Conservation (phyloP, 2,888 invertebrate species). For the Zaprionus lineosus region DNA sequence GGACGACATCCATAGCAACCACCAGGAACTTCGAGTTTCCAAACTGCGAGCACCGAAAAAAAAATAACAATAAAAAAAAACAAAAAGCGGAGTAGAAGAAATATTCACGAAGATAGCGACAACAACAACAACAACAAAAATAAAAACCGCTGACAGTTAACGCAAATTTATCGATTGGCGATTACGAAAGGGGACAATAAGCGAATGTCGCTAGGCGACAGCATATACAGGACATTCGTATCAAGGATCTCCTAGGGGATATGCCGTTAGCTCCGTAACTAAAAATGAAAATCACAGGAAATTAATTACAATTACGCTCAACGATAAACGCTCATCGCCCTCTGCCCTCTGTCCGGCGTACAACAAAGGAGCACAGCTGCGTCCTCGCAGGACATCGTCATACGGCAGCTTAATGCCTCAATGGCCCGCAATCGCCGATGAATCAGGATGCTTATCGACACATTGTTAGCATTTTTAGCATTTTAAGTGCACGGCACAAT, state of each 20-base stretch:
- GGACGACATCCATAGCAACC: conserved; percentile 29
- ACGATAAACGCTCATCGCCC: conserved; percentile 52
- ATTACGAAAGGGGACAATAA: conserved; percentile 55
- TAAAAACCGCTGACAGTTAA: conserved; percentile 70
- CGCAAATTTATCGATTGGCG: conserved; percentile 78
- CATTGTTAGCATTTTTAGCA: conserved; percentile 60
- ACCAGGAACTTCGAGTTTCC: conserved; percentile 29
- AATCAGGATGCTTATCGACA: conserved; percentile 45
- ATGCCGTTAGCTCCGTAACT: conserved; percentile 36
- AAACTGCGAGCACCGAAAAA: conserved; percentile 6
- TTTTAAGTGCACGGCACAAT: conserved; percentile 61
- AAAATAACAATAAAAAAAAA: conserved; percentile 30
- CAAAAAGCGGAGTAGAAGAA: conserved; percentile 21
- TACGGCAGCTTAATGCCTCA: conserved; percentile 52
- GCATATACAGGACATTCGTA: conserved; percentile 5
- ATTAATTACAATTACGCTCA: conserved; percentile 78
- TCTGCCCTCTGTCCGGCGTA: background rate
- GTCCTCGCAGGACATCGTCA: conserved; percentile 25
- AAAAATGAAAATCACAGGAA: conserved; percentile 71
- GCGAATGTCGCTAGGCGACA: conserved; percentile 45
- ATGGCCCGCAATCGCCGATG: conserved; percentile 1
- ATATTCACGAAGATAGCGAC: conserved; percentile 21
- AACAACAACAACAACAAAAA: conserved; percentile 33
- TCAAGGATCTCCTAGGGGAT: conserved; percentile 24
- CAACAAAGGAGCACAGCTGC: conserved; percentile 4